These are phyloP conservation scores for Prionailurus bengalensis DNA, from an alignment of 2,113 vertebrate genomes.

Conservation along the genomic window DNA sequence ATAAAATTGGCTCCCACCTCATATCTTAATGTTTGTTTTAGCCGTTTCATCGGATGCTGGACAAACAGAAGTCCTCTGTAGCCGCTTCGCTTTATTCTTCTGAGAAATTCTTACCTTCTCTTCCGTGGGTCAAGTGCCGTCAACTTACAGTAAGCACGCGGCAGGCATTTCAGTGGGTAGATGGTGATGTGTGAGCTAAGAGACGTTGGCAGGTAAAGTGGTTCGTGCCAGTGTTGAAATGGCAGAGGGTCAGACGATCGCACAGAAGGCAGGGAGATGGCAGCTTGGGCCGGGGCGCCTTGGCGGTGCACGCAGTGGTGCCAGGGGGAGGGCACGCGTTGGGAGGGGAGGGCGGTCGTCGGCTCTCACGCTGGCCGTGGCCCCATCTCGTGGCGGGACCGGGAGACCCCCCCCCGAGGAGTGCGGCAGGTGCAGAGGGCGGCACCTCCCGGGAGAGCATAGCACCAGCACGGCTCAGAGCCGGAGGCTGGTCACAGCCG, in stretches of 20 bases:
- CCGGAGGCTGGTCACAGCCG: neutral
- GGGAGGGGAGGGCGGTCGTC: neutral
- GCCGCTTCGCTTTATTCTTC: neutral
- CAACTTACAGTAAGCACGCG: neutral
- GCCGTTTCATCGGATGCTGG: neutral
- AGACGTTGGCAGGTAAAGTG: neutral
- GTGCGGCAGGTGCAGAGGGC: rapidly evolving
- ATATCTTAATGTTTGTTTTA: neutral
- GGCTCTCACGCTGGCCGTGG: neutral
- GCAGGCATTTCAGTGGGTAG: neutral
- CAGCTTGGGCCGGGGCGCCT: neutral
- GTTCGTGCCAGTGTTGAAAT: neutral
- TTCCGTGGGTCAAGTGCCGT: neutral
- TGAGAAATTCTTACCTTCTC: neutral
- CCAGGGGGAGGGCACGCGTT: neutral
- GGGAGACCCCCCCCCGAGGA: neutral
- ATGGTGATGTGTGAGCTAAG: neutral
- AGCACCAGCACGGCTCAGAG: rapidly evolving
- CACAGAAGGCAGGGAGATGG: neutral
- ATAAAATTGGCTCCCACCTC: conserved; percentile 35
- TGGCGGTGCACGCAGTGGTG: neutral
- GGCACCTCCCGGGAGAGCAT: neutral
- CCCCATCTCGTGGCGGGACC: neutral
- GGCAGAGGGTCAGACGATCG: neutral
- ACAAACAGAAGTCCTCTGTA: neutral